A percentile compares a stretch with the other conserved stretches of the same genome.
These are phyloP conservation scores for Anoplius nigerrimus DNA, from an alignment of 2,888 invertebrate species.

Conservation along the genomic window DNA sequence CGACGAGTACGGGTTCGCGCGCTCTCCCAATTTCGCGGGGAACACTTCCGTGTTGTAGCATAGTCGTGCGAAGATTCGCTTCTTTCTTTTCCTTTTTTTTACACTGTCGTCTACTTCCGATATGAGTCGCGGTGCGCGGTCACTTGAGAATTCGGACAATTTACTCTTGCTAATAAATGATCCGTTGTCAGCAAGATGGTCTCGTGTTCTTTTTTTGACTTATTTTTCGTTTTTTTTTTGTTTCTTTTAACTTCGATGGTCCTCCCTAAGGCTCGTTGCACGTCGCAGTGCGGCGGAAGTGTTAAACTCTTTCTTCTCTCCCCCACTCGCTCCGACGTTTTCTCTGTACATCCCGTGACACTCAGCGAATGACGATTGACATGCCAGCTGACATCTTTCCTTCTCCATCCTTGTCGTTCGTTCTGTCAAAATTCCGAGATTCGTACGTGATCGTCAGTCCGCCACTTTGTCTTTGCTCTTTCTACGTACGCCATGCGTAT, in stretches of 20 bases:
- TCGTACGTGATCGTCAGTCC: constrained; percentile 28
- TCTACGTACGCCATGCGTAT: constrained; percentile 46
- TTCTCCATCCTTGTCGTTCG: neutral
- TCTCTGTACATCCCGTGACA: neutral
- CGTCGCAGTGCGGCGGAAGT: constrained; percentile 1
- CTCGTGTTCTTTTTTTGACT: neutral
- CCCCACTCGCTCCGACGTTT: neutral
- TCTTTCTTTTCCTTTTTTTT: neutral
- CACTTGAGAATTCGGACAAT: too few species aligned
- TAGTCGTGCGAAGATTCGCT: neutral
- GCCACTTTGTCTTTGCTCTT: constrained; percentile 15
- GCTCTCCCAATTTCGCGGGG: constrained; percentile 6
- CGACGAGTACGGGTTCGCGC: constrained; percentile 24
- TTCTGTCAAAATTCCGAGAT: neutral
- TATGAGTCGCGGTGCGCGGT: neutral
- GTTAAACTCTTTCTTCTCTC: neutral
- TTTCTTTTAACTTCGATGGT: neutral
- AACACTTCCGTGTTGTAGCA: constrained; percentile 19
- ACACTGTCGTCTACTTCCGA: neutral
- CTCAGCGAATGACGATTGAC: neutral
- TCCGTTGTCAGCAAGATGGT: neutral
- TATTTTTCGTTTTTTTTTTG: neutral
- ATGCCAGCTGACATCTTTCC: neutral
- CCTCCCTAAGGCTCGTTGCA: constrained; percentile 1
- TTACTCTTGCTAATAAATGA: too few species aligned